Evolutionary conservation across 2,797 vertebrate species (phyloP), one percentile per base, ranked within the genome.

Genomic region (Craterocephalus amniculus): DNA sequence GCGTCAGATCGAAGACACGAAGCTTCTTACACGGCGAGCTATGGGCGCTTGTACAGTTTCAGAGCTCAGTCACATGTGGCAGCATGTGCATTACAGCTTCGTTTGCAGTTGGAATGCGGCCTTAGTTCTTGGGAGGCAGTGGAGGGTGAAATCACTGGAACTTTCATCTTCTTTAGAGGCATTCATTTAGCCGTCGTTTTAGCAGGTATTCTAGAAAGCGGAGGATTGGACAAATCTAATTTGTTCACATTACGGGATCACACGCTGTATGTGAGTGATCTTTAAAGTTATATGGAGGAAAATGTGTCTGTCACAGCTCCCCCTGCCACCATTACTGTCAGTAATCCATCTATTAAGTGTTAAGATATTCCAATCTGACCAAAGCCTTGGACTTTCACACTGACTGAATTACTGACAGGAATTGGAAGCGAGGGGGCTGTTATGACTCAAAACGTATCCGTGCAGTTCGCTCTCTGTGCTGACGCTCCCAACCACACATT

Each of bases 401-500:
- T 52, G 49, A 52, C 24, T 24, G 24, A 24, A 26, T 52, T 52
- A 31, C 40, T 67, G 10, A 29, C 8, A 18, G 26, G 40, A 51
- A 40, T 29, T 26, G 22, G 32, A 32, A 22, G n/a, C 49, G 4
- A 60, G 6, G 7, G 6, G 1, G 0, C 36, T 9, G 6, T 2
- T 13, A 27, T 45, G 27, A 43, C 36, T 54, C 22, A 49, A 61
- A 36, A 14, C 2, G 18, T 10, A 7, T 34, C 36, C 22, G 24
- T 65, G 57, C 52, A 16, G n/a, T 72, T 65, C 38, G 27, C 36
- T 20, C 27, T 18, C 16, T 14, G 63, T n/a, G 12, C 58, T 57
- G 18, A 73, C 27, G 63, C 52, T 57, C 60, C 60, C 55, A 35
- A 63, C 52, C 55, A 75, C 72, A 72, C 72, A 78, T 87, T 80